phyloP scores from a whole-genome alignment of 2,113 vertebrate genomes.

The Seriola quinqueradiata region DNA sequence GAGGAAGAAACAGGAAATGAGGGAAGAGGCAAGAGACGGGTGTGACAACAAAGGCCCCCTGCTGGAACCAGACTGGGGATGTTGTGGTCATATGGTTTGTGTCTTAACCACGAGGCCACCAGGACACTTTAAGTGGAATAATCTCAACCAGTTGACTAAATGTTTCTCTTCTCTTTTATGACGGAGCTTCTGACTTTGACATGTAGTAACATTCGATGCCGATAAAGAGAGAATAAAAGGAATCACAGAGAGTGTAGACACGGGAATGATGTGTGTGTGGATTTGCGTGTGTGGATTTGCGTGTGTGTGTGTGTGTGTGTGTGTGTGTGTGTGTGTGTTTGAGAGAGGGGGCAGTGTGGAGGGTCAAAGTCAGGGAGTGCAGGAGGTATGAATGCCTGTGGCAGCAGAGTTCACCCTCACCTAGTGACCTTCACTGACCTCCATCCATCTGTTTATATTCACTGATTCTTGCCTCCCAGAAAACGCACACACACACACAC shows the following conservation, averaged over 20 bases:
- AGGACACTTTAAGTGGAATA: not conserved
- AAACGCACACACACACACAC: conserved; percentile 13
- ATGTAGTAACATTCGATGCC: not conserved
- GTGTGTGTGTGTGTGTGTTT: not conserved
- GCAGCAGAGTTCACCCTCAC: conserved; percentile 62
- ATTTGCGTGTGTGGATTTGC: too few relatives aligned
- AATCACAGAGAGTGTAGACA: not conserved
- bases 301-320: not conserved
- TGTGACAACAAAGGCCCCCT: not conserved
- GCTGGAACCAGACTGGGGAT: not conserved
- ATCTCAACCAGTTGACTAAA: conserved; percentile 2
- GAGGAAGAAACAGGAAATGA: not conserved
- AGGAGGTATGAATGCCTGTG: conserved; percentile 37
- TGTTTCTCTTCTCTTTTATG: not conserved
- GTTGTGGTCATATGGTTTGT: not conserved
- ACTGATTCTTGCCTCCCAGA: conserved; percentile 53
- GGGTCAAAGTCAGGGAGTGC: conserved; percentile 42
- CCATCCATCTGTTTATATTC: conserved; percentile 71
- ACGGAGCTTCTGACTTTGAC: not conserved
- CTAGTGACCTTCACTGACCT: conserved; percentile 54
- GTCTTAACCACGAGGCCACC: conserved; percentile 16
- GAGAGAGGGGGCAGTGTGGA: conserved; percentile 5
- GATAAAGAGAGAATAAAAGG: not conserved
- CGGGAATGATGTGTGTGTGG: not conserved
- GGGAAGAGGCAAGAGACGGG: too few relatives aligned